These are phyloP conservation scores for Odontomyia ornata DNA, from an alignment of 2,888 invertebrate genomes.

Conservation along the genomic window DNA sequence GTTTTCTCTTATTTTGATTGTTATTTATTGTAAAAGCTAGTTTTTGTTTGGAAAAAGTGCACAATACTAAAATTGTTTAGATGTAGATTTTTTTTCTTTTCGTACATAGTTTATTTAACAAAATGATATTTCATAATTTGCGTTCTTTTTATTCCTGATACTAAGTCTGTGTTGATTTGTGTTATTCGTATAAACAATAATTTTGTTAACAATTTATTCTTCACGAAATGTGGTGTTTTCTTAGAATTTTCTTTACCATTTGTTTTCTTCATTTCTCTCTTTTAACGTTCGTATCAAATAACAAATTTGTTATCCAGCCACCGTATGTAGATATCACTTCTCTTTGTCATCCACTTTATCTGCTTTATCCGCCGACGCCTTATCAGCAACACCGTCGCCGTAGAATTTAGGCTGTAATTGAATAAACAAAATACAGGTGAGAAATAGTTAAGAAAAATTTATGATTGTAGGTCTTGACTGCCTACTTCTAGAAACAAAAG, in stretches of 20 bases:
- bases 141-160: conserved; percentile 11
- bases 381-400: conserved; percentile 57
- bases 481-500: neutral
- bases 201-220: conserved; percentile 28
- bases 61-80: conserved; percentile 5
- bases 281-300: neutral
- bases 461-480: no score
- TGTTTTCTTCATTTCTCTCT: neutral
- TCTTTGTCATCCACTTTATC: conserved; percentile 49
- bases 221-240: conserved; percentile 7
- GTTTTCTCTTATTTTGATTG: neutral
- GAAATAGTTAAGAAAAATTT: neutral
- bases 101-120: neutral
- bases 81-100: neutral
- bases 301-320: conserved; percentile 18
- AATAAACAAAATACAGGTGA: neutral
- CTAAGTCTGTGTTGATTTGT: conserved; percentile 10
- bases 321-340: conserved; percentile 36
- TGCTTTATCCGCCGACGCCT: conserved; percentile 21
- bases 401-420: conserved; percentile 60
- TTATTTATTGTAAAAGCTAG: conserved; percentile 17
- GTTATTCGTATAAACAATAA: conserved; percentile 3
- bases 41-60: neutral
- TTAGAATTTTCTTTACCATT: neutral
- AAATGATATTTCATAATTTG: conserved; percentile 7